Base-by-base conservation (phyloP, 2,113 vertebrate species). In the Oceanites oceanicus region DNA sequence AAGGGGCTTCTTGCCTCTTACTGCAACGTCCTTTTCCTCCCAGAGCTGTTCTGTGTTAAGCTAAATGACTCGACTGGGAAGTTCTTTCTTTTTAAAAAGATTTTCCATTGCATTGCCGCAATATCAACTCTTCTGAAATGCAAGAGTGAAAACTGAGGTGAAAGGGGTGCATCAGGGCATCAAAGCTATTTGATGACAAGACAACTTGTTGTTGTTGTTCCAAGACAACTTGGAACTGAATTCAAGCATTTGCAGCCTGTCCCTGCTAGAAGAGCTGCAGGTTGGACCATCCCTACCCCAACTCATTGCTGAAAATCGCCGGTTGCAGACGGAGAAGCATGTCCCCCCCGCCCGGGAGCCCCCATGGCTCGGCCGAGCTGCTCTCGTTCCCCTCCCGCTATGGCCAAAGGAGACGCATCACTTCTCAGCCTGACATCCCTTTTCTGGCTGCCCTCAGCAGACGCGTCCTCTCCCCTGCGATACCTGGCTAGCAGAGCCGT, bases 1-100 rank as follows among this genome's bases (percentile, higher is more conserved):
- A 8, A 0, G 0, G 72, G 32, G 47, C 26, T 44, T 84, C 47
- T 73, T 11, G 1, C 21, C 22, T 59, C 50, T 71, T 36, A 7
- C 32, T 15, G 2, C 72, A 74, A 3, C 0, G 0, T 45, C 15
- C 29, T 75, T 79, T 70, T 38, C 36, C 62, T 79, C 36, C 72
- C 13, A 15, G 15, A 6, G 29, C 2, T 21, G 50, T 30, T 26
- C 55, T 23, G 3, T 7, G 20, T 7, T 15, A 26, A 29, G 26
- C 30, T 32, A 25, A 80, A 15, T 10, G 34, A 40, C 15, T 19
- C 0, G 0, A 4, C 13, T 7, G 14, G 30, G 63, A 30, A 9
- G 22, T 12, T 79, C 1, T 4, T 10, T n/a, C 27, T 56, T 45
- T 36, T 40, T 7, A 12, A 15, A 44, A 47, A 22, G 15, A 13